phyloP scores from a whole-genome alignment of 2,113 vertebrate species.

The Ivindomyrus marchei region DNA sequence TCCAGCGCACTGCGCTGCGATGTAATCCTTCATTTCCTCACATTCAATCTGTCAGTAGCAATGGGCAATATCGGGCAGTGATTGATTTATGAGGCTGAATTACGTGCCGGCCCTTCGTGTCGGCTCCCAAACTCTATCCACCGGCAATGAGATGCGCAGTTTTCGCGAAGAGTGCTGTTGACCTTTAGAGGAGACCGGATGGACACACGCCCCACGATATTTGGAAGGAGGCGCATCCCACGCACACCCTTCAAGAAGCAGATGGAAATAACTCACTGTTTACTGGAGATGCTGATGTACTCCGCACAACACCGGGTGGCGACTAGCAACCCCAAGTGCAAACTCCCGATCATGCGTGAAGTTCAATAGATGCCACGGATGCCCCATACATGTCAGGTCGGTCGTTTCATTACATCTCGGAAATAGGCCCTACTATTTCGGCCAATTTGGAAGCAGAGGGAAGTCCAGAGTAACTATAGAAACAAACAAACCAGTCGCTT shows the following conservation, averaged over 20 bases:
- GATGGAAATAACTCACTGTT: constrained; percentile 37
- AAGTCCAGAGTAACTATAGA: constrained; percentile 49
- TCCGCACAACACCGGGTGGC: constrained; percentile 36
- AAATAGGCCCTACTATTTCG: constrained; percentile 57
- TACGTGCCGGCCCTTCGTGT: background rate
- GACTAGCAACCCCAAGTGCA: constrained; percentile 44
- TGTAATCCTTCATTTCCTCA: background rate
- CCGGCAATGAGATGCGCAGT: background rate
- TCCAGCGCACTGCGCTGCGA: background rate
- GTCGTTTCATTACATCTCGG: constrained; percentile 56
- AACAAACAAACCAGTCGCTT: constrained; percentile 50
- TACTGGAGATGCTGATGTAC: constrained; percentile 35
- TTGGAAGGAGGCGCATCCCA: background rate
- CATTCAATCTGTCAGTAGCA: background rate
- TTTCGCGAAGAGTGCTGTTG: background rate
- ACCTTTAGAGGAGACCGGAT: background rate
- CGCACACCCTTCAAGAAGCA: background rate
- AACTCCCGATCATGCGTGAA: constrained; percentile 39
- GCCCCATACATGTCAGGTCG: constrained; percentile 52
- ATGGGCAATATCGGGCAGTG: background rate
- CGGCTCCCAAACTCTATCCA: background rate
- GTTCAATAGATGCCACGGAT: constrained; percentile 54
- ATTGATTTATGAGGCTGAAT: background rate
- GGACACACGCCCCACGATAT: background rate
- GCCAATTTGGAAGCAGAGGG: constrained; percentile 46